Evolutionary conservation across 1,140 invertebrate species (phyloP), one percentile per base, ranked within the genome.

Genomic region (Xylocopa sonorina): DNA sequence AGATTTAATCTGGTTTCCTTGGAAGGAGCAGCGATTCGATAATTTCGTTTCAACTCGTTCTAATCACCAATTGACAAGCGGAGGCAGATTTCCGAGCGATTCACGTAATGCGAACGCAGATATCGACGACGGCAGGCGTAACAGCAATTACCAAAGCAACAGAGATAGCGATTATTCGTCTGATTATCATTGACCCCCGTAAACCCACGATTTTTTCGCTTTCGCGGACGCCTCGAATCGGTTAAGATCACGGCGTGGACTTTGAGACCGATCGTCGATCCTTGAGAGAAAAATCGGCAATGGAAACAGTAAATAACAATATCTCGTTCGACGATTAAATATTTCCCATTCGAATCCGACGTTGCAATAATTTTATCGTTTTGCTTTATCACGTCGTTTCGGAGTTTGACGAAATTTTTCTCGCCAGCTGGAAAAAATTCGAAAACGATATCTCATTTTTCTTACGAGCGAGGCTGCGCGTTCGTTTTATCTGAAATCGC

Each of bases 101-200:
- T 72, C 18, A 14, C 7, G n/a, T 29, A 41, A 21, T n/a, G 12
- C 12, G 21, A 50, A 27, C n/a, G 12, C 0, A 12, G n/a, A 58
- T 71, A 51, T 51, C 0, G 4, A 43, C 27, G 24, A 0, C 46
- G n/a, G 12, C 18, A 6, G 12, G 3, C 34, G 34, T 63, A 58
- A 27, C 18, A 41, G 27, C 24, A 2, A 58, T 41, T 46, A 48
- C 9, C 10, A 55, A 68, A 68, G 21, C 16, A 27, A n/a, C 24
- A 16, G 9, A 18, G 53, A 77, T 60, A 67, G 5, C 27, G 14
- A 29, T 9, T 50, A 60, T 75, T 38, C n/a, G 43, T n/a, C 2
- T 5, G 41, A 77, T 77, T 50, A 69, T 69, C 55, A 29, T 38
- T 77, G 75, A 77, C 75, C 75, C 38, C n/a, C 27, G 51, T 46